Evolutionary conservation across 2,888 invertebrate genomes (phyloP).

Genomic region (Drosophila yooni): DNA sequence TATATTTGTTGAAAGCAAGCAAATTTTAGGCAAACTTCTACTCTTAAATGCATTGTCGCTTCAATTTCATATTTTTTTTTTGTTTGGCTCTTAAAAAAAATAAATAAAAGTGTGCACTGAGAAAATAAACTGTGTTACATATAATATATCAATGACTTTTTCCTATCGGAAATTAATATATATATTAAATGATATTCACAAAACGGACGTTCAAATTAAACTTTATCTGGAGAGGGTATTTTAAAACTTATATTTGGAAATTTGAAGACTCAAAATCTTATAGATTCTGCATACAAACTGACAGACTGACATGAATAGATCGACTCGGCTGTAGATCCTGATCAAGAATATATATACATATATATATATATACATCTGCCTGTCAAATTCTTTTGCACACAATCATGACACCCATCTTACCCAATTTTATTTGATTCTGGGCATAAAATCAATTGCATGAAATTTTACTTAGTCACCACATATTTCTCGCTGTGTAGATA

Average conservation of each 20-base stretch:
- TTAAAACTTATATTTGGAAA: background rate
- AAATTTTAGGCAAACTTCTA: background rate
- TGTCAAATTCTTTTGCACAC: background rate
- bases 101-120: background rate
- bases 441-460: background rate
- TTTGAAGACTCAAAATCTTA: rapidly evolving
- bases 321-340: background rate
- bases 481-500: background rate
- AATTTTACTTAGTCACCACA: too few relatives aligned
- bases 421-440: background rate
- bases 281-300: background rate
- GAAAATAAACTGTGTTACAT: background rate
- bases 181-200: background rate
- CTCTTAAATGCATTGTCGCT: background rate
- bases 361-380: background rate
- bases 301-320: background rate
- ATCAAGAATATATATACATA: background rate
- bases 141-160: background rate
- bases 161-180: background rate
- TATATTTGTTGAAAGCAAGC: conserved; percentile 11
- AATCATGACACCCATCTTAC: background rate
- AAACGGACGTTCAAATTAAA: background rate
- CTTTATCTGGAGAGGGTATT: background rate
- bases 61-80: background rate
- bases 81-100: background rate